A percentile compares a stretch with the other conserved stretches of the same genome.
Evolutionary conservation across 2,797 vertebrate genomes (phyloP).

Genomic region (Parauchenoglanis ngamensis): DNA sequence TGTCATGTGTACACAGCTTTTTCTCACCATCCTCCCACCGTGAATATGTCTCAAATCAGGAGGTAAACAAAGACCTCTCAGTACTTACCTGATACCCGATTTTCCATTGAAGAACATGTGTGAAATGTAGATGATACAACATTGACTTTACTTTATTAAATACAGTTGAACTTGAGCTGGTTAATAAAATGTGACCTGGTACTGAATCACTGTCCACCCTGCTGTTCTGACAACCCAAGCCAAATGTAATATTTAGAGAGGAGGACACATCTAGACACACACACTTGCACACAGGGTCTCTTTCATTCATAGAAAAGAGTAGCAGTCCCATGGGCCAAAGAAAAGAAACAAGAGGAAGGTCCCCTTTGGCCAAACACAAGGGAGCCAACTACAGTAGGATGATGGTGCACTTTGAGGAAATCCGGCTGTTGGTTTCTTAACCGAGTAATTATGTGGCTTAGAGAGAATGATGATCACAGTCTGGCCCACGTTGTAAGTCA

Average conservation of each 20-base stretch:
- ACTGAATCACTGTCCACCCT: slow-evolving; percentile 35
- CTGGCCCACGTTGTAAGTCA: slow-evolving; percentile 30
- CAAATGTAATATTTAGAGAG: slow-evolving; percentile 35
- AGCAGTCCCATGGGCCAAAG: slow-evolving; percentile 31
- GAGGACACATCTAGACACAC: background rate
- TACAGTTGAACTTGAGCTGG: slow-evolving; percentile 56
- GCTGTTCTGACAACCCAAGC: slow-evolving; percentile 33
- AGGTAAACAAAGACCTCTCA: slow-evolving; percentile 12
- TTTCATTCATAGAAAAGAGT: slow-evolving; percentile 22
- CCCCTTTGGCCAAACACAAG: slow-evolving; percentile 39
- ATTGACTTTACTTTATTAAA: slow-evolving; percentile 4
- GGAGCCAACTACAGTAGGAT: slow-evolving; percentile 65
- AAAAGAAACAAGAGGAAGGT: slow-evolving; percentile 43
- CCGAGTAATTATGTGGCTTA: slow-evolving; percentile 65
- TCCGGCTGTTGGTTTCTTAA: slow-evolving; percentile 56
- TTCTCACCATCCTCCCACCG: background rate
- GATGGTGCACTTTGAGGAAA: slow-evolving; percentile 23
- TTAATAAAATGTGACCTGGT: slow-evolving; percentile 58
- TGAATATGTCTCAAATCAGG: slow-evolving; percentile 2
- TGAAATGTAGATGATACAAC: background rate
- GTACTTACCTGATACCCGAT: background rate
- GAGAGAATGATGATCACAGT: slow-evolving; percentile 49
- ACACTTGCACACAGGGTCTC: slow-evolving; percentile 10
- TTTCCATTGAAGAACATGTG: background rate
- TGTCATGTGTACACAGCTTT: background rate